A percentile compares a stretch with the other conserved stretches of the same genome.
Evolutionary conservation across 2,113 vertebrate species (phyloP).

Genomic region (Podarcis cretensis): DNA sequence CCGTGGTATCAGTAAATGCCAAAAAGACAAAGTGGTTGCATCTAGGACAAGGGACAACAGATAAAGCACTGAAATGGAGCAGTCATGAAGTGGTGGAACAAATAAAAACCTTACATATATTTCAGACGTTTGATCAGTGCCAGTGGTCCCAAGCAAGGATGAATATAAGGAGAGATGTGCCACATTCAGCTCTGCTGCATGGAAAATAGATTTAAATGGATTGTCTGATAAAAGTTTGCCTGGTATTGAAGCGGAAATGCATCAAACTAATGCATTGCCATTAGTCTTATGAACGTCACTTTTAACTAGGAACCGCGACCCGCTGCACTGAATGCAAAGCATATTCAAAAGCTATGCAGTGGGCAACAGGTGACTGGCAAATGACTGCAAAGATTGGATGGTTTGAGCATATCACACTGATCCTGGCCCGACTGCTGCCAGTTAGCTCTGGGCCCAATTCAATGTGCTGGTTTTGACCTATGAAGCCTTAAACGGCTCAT

Average conservation of each 20-base stretch:
- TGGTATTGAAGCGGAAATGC: neutral
- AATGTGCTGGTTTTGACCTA: too few relatives aligned
- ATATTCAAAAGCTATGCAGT: neutral
- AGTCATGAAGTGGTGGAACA: neutral
- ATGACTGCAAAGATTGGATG: too few relatives aligned
- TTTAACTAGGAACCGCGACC: neutral
- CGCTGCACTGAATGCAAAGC: neutral
- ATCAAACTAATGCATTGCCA: neutral
- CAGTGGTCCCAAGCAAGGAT: neutral
- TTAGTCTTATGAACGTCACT: neutral
- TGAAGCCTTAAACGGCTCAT: too few relatives aligned
- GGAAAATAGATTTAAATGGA: neutral
- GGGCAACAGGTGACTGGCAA: neutral
- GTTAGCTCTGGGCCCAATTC: too few relatives aligned
- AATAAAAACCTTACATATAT: neutral
- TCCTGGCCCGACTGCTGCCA: too few relatives aligned
- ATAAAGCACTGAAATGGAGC: constrained; percentile 10
- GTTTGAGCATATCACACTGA: neutral
- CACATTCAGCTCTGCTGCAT: neutral
- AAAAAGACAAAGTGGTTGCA: neutral
- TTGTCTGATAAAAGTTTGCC: neutral
- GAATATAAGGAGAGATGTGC: neutral
- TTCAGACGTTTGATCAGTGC: neutral
- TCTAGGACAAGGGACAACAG: neutral
- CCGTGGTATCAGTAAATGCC: constrained; percentile 11